phyloP scores from a whole-genome alignment of 2,888 invertebrate species.

The Drosophila antonietae region DNA sequence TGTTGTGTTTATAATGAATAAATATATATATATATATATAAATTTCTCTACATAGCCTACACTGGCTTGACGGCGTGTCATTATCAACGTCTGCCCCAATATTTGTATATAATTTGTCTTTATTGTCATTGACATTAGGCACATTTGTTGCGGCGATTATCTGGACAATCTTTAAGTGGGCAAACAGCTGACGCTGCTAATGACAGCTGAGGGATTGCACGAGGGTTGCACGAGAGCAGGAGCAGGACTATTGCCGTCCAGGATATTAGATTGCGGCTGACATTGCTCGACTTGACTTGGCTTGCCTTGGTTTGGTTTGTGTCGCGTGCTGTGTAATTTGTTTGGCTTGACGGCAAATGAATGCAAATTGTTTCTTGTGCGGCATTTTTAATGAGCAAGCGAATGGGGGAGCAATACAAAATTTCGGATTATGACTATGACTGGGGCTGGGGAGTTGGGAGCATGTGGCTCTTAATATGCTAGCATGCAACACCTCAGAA shows the following conservation, averaged over 20 bases:
- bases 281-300: slow-evolving; percentile 31
- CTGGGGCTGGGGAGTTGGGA: too few relatives aligned
- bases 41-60: background rate
- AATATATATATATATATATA: slow-evolving; percentile 22
- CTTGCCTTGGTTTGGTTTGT: slow-evolving; percentile 9
- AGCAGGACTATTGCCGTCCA: slow-evolving; percentile 3
- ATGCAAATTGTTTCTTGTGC: slow-evolving; percentile 52
- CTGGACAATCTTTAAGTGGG: slow-evolving; percentile 71
- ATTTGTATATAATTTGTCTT: slow-evolving; percentile 73
- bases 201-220: slow-evolving; percentile 22
- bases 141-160: slow-evolving; percentile 74
- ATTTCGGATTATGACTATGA: background rate
- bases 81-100: slow-evolving; percentile 60
- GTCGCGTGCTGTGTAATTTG: slow-evolving; percentile 43
- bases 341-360: slow-evolving; percentile 29
- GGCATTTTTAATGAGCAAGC: slow-evolving; percentile 31
- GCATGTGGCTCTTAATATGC: background rate
- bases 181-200: slow-evolving; percentile 73
- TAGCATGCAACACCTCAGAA: slow-evolving; percentile 22
- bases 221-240: background rate
- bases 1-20: slow-evolving; percentile 45
- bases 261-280: slow-evolving; percentile 34
- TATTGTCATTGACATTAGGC: slow-evolving; percentile 74
- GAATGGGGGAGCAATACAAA: background rate
- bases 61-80: slow-evolving; percentile 40